These are phyloP conservation scores for Brachionus plicatilis DNA, from an alignment of 1,140 invertebrate genomes.

Conservation along the genomic window DNA sequence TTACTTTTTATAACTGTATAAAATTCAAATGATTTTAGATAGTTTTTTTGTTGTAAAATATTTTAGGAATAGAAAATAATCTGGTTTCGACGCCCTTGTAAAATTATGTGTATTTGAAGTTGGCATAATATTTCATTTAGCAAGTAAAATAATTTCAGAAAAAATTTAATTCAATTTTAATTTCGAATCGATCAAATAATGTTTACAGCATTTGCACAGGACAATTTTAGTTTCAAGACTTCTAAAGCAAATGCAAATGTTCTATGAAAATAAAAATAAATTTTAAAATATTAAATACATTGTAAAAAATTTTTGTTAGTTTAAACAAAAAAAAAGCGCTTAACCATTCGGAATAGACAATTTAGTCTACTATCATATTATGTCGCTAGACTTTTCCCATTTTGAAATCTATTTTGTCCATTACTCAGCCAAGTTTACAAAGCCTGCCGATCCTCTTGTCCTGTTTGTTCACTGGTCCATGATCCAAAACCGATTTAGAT, in stretches of 20 bases:
- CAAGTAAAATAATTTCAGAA: neutral
- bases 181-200: neutral
- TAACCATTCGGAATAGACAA: neutral
- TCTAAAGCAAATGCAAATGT: neutral
- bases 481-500: constrained; percentile 14
- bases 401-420: neutral
- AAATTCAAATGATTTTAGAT: too few relatives aligned
- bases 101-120: neutral
- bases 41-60: neutral
- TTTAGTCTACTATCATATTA: neutral
- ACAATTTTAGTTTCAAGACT: neutral
- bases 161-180: neutral
- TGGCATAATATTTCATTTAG: neutral
- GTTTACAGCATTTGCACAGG: neutral
- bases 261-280: neutral
- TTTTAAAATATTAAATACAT: neutral
- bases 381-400: neutral
- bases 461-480: constrained; percentile 14
- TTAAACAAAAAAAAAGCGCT: neutral
- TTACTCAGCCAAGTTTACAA: neutral
- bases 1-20: too few relatives aligned
- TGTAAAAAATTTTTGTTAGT: neutral
- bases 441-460: neutral
- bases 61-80: neutral
- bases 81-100: neutral